phyloP scores from a whole-genome alignment of 2,888 invertebrate genomes.

The Lottia scabra region DNA sequence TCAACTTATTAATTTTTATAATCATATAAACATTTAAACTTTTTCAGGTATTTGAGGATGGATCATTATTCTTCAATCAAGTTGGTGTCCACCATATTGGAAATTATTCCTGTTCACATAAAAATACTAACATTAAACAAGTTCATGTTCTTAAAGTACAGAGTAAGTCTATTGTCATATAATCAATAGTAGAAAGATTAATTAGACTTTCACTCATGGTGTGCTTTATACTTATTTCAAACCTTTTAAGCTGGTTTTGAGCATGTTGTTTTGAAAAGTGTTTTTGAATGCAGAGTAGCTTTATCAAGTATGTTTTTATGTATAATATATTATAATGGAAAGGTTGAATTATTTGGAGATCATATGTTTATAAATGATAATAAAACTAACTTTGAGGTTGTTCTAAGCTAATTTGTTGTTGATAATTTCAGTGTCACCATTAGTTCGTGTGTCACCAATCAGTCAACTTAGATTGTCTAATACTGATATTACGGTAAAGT shows the following conservation, averaged over 20 bases:
- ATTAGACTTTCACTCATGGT: too few relatives aligned
- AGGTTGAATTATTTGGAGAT: too few relatives aligned
- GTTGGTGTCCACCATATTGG: slow-evolving; percentile 82
- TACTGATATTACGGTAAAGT: slow-evolving; percentile 78
- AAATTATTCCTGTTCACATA: slow-evolving; percentile 82
- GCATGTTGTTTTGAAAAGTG: too few relatives aligned
- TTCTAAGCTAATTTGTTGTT: too few relatives aligned
- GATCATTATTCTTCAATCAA: slow-evolving; percentile 80
- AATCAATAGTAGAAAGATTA: too few relatives aligned
- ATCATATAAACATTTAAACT: neutral
- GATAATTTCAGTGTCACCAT: slow-evolving; percentile 77
- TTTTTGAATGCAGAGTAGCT: too few relatives aligned
- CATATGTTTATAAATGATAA: too few relatives aligned
- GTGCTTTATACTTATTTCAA: too few relatives aligned
- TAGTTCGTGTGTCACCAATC: slow-evolving; percentile 79
- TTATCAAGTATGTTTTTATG: too few relatives aligned
- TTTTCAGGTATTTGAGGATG: slow-evolving; percentile 79
- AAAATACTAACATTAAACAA: slow-evolving; percentile 80
- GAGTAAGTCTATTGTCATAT: slow-evolving; percentile 73
- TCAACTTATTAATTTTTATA: too few relatives aligned
- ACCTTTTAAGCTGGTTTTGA: too few relatives aligned
- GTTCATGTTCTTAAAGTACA: slow-evolving; percentile 81
- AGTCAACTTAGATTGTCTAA: slow-evolving; percentile 79
- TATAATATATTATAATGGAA: too few relatives aligned
- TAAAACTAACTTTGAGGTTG: neutral